Conservation (phyloP, 2,888 invertebrate species). For the Deroplatys truncata region DNA sequence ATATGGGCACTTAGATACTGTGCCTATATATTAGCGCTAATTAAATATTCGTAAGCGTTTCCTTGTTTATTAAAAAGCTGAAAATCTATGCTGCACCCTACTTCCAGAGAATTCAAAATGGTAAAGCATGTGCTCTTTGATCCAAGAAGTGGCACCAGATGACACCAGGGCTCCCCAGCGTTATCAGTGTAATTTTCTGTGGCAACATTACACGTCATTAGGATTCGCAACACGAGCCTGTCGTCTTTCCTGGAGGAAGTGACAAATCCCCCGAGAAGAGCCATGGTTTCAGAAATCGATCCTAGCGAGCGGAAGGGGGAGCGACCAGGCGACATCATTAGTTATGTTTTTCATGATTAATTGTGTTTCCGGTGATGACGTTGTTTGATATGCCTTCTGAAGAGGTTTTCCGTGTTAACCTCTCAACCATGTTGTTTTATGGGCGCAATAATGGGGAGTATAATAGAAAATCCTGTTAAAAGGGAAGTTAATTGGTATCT, state of each 20-base stretch:
- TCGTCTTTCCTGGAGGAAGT: background rate
- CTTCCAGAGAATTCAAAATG: no score
- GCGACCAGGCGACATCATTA: slow-evolving; percentile 14
- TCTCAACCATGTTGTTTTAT: background rate
- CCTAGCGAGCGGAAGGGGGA: background rate
- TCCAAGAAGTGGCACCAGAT: background rate
- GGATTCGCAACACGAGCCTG: background rate
- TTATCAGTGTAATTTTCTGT: background rate
- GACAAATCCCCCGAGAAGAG: background rate
- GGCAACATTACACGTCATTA: background rate
- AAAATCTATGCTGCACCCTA: no score
- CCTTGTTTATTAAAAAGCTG: background rate
- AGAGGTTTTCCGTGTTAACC: slow-evolving; percentile 1
- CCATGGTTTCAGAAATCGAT: background rate
- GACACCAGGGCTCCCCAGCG: background rate
- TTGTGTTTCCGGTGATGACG: background rate
- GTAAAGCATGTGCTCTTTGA: background rate
- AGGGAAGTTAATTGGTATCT: background rate
- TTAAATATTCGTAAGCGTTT: background rate
- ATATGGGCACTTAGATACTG: no score
- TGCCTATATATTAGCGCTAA: no score
- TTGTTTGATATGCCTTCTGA: background rate
- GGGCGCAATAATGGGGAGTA: background rate
- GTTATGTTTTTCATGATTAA: slow-evolving; percentile 23
- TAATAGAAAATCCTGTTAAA: background rate